Percentiles rank a stretch among this genome's conserved stretches.
These are phyloP conservation scores for Crotalus horridus DNA, from an alignment of 2,113 vertebrate species.

Conservation along the genomic window DNA sequence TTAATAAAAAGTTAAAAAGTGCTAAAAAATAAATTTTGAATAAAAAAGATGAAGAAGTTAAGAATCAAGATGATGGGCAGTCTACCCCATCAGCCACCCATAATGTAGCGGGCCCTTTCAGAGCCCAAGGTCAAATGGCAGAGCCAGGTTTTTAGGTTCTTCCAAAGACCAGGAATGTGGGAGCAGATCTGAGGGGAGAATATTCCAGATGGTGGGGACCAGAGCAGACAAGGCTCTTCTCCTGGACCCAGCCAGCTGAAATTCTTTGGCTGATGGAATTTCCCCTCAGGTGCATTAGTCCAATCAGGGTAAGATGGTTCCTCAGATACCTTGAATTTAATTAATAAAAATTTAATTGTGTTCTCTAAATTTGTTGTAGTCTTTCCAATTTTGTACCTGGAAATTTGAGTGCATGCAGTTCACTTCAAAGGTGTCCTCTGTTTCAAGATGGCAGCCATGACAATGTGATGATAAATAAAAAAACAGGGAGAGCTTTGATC, in stretches of 20 bases:
- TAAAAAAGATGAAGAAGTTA: background rate
- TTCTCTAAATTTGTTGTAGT: background rate
- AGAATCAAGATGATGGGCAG: background rate
- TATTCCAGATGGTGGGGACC: background rate
- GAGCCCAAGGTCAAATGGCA: background rate
- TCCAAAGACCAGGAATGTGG: background rate
- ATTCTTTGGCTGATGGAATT: no score
- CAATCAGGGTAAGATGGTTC: no score
- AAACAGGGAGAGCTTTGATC: background rate
- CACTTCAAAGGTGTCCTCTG: background rate
- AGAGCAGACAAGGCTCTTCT: background rate
- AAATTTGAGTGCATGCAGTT: background rate
- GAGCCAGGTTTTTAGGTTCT: background rate
- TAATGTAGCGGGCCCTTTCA: background rate
- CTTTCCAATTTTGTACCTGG: background rate
- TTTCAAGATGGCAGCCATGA: background rate
- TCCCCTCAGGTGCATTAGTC: no score
- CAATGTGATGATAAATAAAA: background rate
- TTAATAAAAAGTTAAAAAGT: background rate
- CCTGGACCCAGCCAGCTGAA: no score
- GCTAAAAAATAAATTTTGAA: background rate
- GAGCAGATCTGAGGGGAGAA: background rate
- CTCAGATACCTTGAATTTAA: background rate
- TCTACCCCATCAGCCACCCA: background rate
- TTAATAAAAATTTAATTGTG: background rate